phyloP scores from a whole-genome alignment of 2,113 vertebrate genomes.

The Eira barbara region DNA sequence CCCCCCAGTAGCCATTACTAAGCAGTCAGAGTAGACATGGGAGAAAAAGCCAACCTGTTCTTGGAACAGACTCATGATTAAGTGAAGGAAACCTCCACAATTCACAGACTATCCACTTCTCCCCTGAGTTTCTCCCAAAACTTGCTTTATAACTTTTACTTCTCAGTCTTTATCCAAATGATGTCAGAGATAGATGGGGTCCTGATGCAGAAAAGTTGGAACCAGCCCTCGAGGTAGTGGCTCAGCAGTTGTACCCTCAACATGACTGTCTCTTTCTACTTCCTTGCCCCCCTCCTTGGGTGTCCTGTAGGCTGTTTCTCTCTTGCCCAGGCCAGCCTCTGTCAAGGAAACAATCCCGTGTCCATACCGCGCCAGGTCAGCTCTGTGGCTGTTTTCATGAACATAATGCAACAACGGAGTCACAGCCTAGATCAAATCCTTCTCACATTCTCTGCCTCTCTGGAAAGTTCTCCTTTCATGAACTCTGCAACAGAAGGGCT shows the following conservation, averaged over 20 bases:
- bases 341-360: background rate
- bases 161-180: background rate
- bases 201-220: background rate
- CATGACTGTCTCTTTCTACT: background rate
- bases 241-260: background rate
- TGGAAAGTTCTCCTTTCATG: background rate
- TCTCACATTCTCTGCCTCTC: background rate
- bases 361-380: background rate
- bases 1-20: background rate
- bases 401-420: background rate
- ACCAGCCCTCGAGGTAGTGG: accelerated
- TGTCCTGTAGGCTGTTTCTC: background rate
- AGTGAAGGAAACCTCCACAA: background rate
- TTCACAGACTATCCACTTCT: background rate
- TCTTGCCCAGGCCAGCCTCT: background rate
- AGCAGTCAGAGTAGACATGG: background rate
- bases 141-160: background rate
- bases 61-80: background rate
- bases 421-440: background rate
- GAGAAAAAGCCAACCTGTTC: background rate
- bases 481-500: background rate
- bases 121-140: background rate
- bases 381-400: background rate
- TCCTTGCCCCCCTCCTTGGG: background rate
- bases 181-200: background rate